Conservation (phyloP, 53 echinoderm and acorn worm genomes). For the Actinopyga echinites region DNA sequence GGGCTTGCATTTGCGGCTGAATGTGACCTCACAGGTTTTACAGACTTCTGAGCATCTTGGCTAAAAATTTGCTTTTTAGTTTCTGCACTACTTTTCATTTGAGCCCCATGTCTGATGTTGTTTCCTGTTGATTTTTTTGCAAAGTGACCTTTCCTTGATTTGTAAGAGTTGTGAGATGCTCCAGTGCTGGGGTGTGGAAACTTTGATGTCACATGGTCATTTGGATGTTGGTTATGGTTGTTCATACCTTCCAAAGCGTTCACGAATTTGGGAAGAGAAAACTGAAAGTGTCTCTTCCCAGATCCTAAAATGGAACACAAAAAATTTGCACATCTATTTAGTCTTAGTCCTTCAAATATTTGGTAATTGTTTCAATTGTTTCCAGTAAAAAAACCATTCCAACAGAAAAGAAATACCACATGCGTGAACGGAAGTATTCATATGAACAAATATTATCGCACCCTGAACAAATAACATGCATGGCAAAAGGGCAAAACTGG, state of each 20-base stretch:
- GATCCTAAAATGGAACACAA: constrained; percentile 12
- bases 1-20: not conserved
- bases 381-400: too few relatives aligned
- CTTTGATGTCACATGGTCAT: constrained; percentile 15
- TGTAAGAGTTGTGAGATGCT: too few relatives aligned
- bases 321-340: too few relatives aligned
- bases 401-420: too few relatives aligned
- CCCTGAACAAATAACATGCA: too few relatives aligned
- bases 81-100: too few relatives aligned
- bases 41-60: not conserved
- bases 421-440: too few relatives aligned
- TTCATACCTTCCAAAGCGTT: constrained; percentile 40
- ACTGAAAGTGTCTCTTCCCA: constrained; percentile 34
- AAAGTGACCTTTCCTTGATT: not conserved
- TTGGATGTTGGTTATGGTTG: not conserved
- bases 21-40: not conserved
- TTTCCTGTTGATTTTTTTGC: constrained; percentile 26
- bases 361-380: too few relatives aligned
- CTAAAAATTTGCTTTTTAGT: not conserved
- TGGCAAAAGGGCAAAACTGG: too few relatives aligned
- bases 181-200: not conserved
- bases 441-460: too few relatives aligned
- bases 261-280: constrained; percentile 37
- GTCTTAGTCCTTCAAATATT: too few relatives aligned
- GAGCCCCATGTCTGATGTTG: not conserved